These are phyloP conservation scores for Pangasius larnaudii DNA, from an alignment of 2,797 vertebrate species.

Conservation along the genomic window DNA sequence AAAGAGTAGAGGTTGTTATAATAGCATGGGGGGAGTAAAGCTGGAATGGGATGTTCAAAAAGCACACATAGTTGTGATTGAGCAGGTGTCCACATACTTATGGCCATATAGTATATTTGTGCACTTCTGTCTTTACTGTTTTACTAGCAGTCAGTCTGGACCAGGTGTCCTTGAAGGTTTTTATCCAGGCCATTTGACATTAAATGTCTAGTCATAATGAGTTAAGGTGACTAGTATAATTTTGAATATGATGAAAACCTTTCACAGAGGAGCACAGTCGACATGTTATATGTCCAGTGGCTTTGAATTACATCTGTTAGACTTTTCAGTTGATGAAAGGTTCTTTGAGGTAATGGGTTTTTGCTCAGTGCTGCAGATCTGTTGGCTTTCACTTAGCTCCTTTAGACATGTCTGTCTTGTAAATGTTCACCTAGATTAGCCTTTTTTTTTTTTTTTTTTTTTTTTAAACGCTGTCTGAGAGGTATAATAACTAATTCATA, in stretches of 20 bases:
- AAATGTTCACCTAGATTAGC: not conserved
- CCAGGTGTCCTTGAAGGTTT: not conserved
- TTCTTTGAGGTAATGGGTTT: not conserved
- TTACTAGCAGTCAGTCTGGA: not conserved
- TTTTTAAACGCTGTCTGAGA: not conserved
- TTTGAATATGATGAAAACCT: not conserved
- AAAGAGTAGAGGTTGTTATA: no score
- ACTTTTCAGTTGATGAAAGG: not conserved
- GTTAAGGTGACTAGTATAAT: not conserved
- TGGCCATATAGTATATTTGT: not conserved
- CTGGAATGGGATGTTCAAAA: not conserved
- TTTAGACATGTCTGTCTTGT: not conserved
- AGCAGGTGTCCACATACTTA: not conserved
- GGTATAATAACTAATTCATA: conserved; percentile 25
- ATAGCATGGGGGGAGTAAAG: no score
- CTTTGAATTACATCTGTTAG: not conserved
- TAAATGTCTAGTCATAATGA: not conserved
- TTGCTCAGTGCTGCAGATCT: not conserved
- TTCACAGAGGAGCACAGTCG: not conserved
- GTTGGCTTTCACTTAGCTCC: not conserved
- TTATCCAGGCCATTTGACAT: not conserved
- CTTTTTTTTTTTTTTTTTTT: not conserved
- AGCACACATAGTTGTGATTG: not conserved
- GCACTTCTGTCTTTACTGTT: not conserved
- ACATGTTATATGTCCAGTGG: not conserved